Base-by-base conservation (phyloP, 1,140 invertebrate genomes). In the Holotrichia oblita region DNA sequence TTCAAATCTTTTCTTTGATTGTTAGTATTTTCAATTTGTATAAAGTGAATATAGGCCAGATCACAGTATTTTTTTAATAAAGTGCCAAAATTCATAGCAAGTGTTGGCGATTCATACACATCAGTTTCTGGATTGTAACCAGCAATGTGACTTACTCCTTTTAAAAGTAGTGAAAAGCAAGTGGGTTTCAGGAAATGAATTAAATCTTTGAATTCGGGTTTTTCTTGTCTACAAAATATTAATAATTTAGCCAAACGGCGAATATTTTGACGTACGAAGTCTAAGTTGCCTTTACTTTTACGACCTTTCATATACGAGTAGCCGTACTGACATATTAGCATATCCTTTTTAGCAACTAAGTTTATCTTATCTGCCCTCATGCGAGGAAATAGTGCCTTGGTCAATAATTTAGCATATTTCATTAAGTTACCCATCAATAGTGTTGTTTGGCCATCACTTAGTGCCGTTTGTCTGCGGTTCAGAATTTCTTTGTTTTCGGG, bases 51-150 rank as follows among this genome's bases (percentile, higher is more conserved):
- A 75, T 40, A 75, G 12, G 76, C 76, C 10, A 77, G 10, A 34
- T 77, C 76, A 40, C 76, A 77, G 22, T 44, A 77, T 27, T 76
- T n/a, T 76, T 76, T 76, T 76, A 42, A 10, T n/a, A n/a, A n/a
- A n/a, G n/a, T n/a, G n/a, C n/a, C n/a, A n/a, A n/a, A n/a, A n/a
- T n/a, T n/a, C n/a, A 76, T 76, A 20, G 74, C 74, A 17, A 76
- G 17, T 22, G 74, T 76, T 9, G 74, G 44, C 6, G 76, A 77
- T 61, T 77, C 44, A 61, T 55, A 77, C 6, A 20, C 9, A 22
- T 59, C 76, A 12, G 41, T 59, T 61, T 77, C 44, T 40, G 4
- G 6, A 59, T 77, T 77, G 34, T 77, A 77, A 22, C 48, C 20
- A 17, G 76, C 76, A 10, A 77, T 61, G 6, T 55, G 9, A 22